These are phyloP conservation scores for Eudyptes chrysolophus DNA, from an alignment of 2,113 vertebrate genomes.

Conservation along the genomic window DNA sequence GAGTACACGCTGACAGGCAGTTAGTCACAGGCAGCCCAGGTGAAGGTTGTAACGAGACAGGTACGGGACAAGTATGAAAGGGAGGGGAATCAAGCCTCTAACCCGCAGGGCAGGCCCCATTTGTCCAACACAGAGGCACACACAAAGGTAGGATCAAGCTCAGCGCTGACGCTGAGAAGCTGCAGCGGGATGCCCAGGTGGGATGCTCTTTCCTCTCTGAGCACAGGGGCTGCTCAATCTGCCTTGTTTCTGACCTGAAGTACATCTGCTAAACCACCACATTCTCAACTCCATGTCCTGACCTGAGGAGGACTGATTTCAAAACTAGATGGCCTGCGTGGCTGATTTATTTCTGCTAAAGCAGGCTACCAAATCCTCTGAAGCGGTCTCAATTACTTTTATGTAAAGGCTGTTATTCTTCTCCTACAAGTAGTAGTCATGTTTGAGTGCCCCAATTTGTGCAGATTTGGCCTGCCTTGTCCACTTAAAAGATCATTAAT, in stretches of 20 bases:
- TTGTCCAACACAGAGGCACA: background rate
- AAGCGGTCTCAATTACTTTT: constrained; percentile 78
- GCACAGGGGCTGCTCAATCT: no score
- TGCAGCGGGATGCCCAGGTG: background rate
- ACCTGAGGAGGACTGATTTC: constrained; percentile 72
- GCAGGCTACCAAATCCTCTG: constrained; percentile 76
- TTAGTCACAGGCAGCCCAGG: background rate
- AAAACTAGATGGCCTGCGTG: constrained; percentile 66
- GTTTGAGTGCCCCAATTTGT: constrained; percentile 80
- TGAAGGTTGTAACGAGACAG: accelerated
- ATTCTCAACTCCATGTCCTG: background rate
- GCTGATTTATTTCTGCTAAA: constrained; percentile 81
- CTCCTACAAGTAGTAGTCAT: constrained; percentile 77
- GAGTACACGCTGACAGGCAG: accelerated
- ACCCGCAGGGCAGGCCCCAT: background rate
- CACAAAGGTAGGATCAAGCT: background rate
- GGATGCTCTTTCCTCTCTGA: background rate
- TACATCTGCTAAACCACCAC: background rate
- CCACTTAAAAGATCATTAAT: constrained; percentile 98
- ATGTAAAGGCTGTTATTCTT: constrained; percentile 75
- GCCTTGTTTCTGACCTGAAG: background rate
- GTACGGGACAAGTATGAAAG: background rate
- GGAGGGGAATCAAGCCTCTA: background rate
- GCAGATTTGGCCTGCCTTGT: constrained; percentile 86
- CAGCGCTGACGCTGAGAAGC: accelerated